Evolutionary conservation across 1,140 invertebrate genomes (phyloP), one percentile per base, ranked within the genome.

Genomic region (Bombus affinis): DNA sequence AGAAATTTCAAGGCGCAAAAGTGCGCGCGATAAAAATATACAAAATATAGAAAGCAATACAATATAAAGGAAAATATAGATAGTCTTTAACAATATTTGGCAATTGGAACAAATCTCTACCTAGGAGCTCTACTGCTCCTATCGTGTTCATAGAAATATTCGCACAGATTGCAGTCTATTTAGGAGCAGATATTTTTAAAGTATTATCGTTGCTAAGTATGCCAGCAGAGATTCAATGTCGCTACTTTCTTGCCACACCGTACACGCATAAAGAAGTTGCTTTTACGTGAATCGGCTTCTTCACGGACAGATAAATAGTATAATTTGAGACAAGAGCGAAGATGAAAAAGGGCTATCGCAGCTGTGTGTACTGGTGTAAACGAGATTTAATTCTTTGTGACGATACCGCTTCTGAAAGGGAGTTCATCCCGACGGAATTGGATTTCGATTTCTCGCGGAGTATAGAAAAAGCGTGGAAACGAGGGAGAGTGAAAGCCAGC

Each of bases 361-460:
- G 1, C 5, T 3, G 57, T 35, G n/a, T 18, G n/a, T 0, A 18
- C 15, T 18, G 10, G 25, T 80, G 22, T n/a, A 25, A 28, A 70
- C n/a, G 42, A 5, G 32, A 2, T 13, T 70, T 47, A 13, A 74
- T 57, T 59, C 28, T 75, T 70, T 28, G 35, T 0, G 62, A 68
- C 8, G n/a, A 66, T 28, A 47, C 28, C 47, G 44, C 37, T 57
- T 37, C 68, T 76, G 37, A 77, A 66, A 77, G 73, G 66, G 66
- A 83, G 59, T 66, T 72, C 76, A 15, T 79, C 76, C 76, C 32
- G 47, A 18, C 28, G 37, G 57, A 44, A 85, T 85, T 62, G 83
- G 83, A 80, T 57, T 85, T 80, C 77, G 77, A 80, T 81, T 76
- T 66, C 84, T 75, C 71, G 47, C 44, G 10, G 66, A 39, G 28